Conservation (phyloP, 2,888 invertebrate species). For the Aphidoletes aphidimyza region DNA sequence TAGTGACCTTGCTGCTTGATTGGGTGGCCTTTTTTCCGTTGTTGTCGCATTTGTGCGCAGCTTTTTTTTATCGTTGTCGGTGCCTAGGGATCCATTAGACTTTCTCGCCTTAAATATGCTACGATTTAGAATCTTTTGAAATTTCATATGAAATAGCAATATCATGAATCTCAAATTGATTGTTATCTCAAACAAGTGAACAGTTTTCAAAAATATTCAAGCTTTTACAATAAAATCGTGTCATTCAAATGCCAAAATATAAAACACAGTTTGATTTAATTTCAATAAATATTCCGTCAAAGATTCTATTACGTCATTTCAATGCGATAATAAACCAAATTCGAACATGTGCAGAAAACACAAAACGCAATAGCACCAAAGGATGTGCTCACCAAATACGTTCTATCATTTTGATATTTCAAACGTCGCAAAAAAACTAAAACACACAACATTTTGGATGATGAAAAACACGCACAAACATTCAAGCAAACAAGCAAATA, state of each 20-base stretch:
- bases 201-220: too few relatives aligned
- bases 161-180: too few relatives aligned
- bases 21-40: not conserved
- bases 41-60: too few relatives aligned
- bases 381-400: not conserved
- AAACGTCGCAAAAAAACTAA: not conserved
- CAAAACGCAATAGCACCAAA: not conserved
- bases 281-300: not conserved
- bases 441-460: not conserved
- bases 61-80: not conserved
- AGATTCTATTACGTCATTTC: constrained; percentile 38
- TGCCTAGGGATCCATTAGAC: too few relatives aligned
- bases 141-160: too few relatives aligned
- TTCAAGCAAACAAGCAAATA: not conserved
- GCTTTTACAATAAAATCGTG: not conserved
- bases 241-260: not conserved
- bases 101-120: too few relatives aligned
- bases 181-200: not conserved
- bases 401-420: not conserved
- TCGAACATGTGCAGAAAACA: not conserved
- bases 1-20: constrained; percentile 49
- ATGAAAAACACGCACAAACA: not conserved
- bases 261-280: not conserved
- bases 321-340: not conserved
- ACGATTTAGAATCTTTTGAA: too few relatives aligned